Conservation (phyloP, 2,888 invertebrate genomes). For the Coleophora deauratella region DNA sequence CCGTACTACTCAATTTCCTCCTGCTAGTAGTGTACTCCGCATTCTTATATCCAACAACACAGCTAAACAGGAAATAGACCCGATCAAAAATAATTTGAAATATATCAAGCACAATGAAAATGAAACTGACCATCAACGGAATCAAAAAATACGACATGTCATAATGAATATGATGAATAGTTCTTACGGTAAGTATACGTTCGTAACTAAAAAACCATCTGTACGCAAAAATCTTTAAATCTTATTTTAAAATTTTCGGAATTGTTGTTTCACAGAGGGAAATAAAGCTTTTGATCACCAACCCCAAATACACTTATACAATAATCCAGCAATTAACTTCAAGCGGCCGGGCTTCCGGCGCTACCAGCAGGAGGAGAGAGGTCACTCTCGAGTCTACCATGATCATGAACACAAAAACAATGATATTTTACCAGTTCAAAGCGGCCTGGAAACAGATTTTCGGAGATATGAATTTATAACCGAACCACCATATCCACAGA, state of each 20-base stretch:
- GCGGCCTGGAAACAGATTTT: constrained; percentile 23
- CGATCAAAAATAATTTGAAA: constrained; percentile 35
- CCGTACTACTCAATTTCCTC: constrained; percentile 3
- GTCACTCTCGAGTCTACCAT: constrained; percentile 42
- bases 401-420: constrained; percentile 26
- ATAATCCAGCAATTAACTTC: constrained; percentile 23
- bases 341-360: constrained; percentile 22
- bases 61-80: constrained; percentile 40
- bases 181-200: constrained; percentile 26
- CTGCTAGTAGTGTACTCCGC: constrained; percentile 42
- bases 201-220: no score
- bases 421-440: constrained; percentile 17
- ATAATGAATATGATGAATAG: constrained; percentile 27
- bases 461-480: constrained; percentile 29
- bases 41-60: constrained; percentile 45
- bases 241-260: no score
- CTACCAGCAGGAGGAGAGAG: constrained; percentile 35
- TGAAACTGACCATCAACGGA: constrained; percentile 24
- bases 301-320: constrained; percentile 19
- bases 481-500: constrained; percentile 15
- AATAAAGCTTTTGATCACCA: constrained; percentile 16
- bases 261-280: no score
- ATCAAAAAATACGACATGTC: constrained; percentile 42
- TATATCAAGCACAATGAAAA: constrained; percentile 25
- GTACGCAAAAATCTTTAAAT: no score